phyloP scores from a whole-genome alignment of 2,888 invertebrate genomes.

The Aleiodes leptofemur region DNA sequence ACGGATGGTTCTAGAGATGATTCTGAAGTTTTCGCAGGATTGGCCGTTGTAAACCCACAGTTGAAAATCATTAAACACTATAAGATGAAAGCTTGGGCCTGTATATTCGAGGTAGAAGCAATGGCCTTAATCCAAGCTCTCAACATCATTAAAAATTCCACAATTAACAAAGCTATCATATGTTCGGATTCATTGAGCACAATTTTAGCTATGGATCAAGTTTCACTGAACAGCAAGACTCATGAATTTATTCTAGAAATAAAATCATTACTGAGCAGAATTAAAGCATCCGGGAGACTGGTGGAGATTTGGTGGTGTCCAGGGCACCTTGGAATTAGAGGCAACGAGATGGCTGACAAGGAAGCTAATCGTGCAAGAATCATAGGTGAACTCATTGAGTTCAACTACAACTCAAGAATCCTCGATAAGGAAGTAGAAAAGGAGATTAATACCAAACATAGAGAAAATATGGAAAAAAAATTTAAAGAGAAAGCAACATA shows the following conservation, averaged over 20 bases:
- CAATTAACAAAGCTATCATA: too few relatives aligned
- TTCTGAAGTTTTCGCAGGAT: neutral
- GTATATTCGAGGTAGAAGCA: constrained; percentile 2
- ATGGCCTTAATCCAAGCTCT: neutral
- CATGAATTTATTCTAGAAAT: neutral
- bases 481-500: neutral
- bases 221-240: neutral
- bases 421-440: neutral
- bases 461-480: neutral
- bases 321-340: neutral
- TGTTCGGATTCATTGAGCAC: too few relatives aligned
- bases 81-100: neutral
- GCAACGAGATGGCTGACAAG: neutral
- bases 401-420: too few relatives aligned
- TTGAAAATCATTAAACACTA: neutral
- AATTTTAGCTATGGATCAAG: too few relatives aligned
- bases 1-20: neutral
- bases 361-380: neutral
- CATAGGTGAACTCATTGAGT: neutral
- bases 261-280: neutral
- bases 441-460: neutral
- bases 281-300: neutral
- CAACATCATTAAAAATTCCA: neutral
- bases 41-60: neutral
- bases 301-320: too few relatives aligned